A percentile compares a stretch with the other conserved stretches of the same genome.
phyloP scores from a whole-genome alignment of 2,888 invertebrate species.

The Eupelmus urozonus region DNA sequence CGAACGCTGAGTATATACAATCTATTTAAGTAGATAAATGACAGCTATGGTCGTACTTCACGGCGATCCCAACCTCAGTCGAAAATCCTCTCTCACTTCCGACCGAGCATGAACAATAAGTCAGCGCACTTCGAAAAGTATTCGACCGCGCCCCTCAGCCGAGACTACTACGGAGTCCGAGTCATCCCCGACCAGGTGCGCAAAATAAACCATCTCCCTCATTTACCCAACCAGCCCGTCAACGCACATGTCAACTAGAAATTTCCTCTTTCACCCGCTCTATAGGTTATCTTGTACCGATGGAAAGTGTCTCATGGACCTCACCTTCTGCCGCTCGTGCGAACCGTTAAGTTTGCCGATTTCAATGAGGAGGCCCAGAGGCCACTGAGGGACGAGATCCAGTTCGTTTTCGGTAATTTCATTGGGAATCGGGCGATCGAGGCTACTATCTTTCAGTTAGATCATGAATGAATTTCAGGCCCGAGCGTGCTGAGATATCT shows the following conservation, averaged over 20 bases:
- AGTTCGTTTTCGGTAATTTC: slow-evolving; percentile 68
- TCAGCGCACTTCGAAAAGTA: slow-evolving; percentile 70
- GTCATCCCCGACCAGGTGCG: slow-evolving; percentile 67
- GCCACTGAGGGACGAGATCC: slow-evolving; percentile 67
- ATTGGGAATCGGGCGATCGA: not conserved
- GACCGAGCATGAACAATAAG: slow-evolving; percentile 65
- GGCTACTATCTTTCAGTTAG: not conserved
- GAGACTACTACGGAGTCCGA: slow-evolving; percentile 73
- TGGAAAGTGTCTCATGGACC: slow-evolving; percentile 74
- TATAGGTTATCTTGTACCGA: slow-evolving; percentile 69
- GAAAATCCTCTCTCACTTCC: slow-evolving; percentile 18
- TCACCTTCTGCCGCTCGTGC: slow-evolving; percentile 66
- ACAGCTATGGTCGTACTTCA: slow-evolving; percentile 44
- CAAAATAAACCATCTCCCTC: too few relatives aligned
- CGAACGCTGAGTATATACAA: too few relatives aligned
- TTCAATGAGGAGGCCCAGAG: slow-evolving; percentile 63
- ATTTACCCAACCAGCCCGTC: too few relatives aligned
- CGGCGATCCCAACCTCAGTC: not conserved
- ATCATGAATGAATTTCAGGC: slow-evolving; percentile 56
- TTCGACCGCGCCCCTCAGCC: slow-evolving; percentile 72
- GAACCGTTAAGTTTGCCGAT: slow-evolving; percentile 62
- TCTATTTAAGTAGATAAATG: too few relatives aligned
- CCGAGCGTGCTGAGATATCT: slow-evolving; percentile 61
- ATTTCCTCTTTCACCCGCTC: slow-evolving; percentile 6
- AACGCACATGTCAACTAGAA: too few relatives aligned